Evolutionary conservation across 2,797 vertebrate genomes (phyloP).

Genomic region (Megalops cyprinoides): DNA sequence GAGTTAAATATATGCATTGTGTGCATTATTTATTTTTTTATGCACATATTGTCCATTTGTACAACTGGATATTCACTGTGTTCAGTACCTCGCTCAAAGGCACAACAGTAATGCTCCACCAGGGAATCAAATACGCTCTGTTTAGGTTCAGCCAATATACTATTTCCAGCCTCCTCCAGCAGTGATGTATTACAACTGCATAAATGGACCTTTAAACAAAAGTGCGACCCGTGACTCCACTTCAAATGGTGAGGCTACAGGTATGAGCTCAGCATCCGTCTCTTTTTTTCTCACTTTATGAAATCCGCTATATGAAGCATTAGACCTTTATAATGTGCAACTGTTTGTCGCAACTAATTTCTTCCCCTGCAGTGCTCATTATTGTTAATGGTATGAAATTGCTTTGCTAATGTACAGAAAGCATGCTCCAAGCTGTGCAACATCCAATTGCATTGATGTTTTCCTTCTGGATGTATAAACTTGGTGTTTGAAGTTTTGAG

Average conservation of each 20-base stretch:
- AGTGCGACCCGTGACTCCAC: no score
- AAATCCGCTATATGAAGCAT: not conserved
- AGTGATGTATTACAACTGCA: no score
- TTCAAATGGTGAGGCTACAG: no score
- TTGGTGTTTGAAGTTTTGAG: not conserved
- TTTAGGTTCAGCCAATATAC: no score
- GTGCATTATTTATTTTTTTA: no score
- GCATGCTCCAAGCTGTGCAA: not conserved
- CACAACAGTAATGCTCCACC: not conserved
- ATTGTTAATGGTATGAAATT: conserved; percentile 48
- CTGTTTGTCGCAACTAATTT: conserved; percentile 38
- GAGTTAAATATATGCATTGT: no score
- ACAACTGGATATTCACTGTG: no score
- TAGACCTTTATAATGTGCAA: not conserved
- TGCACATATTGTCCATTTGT: no score
- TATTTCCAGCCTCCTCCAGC: no score
- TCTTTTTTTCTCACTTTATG: not conserved
- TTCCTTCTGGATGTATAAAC: not conserved
- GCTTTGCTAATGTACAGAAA: conserved; percentile 29
- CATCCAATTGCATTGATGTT: not conserved
- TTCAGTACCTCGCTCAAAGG: not conserved
- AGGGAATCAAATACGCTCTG: not conserved
- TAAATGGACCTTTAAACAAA: no score
- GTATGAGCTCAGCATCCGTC: not conserved
- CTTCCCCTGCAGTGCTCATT: conserved; percentile 43